Evolutionary conservation across 2,797 vertebrate species (phyloP).

Genomic region (Siniperca scherzeri): DNA sequence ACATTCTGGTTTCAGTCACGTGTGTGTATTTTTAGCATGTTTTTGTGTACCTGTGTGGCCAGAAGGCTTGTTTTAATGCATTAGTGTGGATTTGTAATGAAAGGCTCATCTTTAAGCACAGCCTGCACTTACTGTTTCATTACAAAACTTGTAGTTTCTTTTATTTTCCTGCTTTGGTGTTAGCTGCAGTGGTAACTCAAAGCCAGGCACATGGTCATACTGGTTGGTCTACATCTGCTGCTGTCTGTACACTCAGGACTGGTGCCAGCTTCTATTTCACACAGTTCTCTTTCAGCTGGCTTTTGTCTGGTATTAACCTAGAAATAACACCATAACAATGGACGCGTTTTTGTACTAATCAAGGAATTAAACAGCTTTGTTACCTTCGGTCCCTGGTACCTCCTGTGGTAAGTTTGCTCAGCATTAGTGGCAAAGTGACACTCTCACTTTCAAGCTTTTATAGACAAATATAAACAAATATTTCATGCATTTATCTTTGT

Average conservation of each 20-base stretch:
- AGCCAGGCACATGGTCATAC: constrained; percentile 7
- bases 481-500: constrained; percentile 14
- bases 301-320: constrained; percentile 64
- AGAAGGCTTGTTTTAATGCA: background rate
- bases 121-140: background rate
- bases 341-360: constrained; percentile 57
- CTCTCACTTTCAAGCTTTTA: constrained; percentile 12
- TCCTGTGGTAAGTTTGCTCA: constrained; percentile 27
- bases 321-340: constrained; percentile 65
- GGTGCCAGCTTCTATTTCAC: constrained; percentile 42
- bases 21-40: constrained; percentile 3
- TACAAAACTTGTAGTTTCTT: background rate
- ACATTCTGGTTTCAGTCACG: background rate
- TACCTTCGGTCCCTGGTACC: constrained; percentile 68
- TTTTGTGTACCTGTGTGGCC: background rate
- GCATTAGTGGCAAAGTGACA: constrained; percentile 31
- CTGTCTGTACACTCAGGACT: constrained; percentile 7
- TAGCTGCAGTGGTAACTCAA: constrained; percentile 23
- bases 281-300: constrained; percentile 46
- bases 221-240: constrained; percentile 40
- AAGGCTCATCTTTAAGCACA: constrained; percentile 6
- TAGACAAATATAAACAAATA: background rate
- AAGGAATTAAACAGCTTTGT: constrained; percentile 69
- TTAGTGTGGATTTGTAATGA: constrained; percentile 29
- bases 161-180: constrained; percentile 21